Evolutionary conservation across 2,888 invertebrate species (phyloP).

Genomic region (Cetonia aurata): DNA sequence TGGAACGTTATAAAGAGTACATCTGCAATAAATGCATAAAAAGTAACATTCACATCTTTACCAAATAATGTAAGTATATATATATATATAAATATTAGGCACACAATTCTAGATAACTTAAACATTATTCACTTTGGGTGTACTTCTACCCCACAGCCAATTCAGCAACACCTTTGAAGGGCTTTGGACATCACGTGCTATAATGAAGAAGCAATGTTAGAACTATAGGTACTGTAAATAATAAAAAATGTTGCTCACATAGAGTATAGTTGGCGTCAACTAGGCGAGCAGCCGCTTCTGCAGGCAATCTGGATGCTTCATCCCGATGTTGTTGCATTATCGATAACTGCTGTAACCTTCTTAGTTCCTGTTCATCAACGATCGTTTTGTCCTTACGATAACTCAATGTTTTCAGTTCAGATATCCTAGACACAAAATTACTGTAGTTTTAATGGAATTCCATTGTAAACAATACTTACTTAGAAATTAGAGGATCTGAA

Average conservation of each 20-base stretch:
- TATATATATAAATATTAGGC: conserved; percentile 32
- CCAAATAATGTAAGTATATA: too few species aligned
- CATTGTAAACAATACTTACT: conserved; percentile 12
- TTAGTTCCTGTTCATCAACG: conserved; percentile 81
- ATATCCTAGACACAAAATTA: conserved; percentile 69
- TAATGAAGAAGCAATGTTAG: conserved; percentile 59
- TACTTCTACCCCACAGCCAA: conserved; percentile 85
- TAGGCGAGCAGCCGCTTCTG: conserved; percentile 79
- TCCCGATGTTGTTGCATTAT: conserved; percentile 78
- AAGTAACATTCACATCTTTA: not conserved
- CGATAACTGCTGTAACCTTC: conserved; percentile 80
- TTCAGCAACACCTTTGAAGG: conserved; percentile 83
- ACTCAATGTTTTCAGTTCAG: conserved; percentile 80
- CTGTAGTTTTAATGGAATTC: not conserved
- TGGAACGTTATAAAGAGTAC: conserved; percentile 13
- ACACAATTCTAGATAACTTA: conserved; percentile 49
- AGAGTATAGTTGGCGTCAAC: conserved; percentile 79
- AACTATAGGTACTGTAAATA: conserved; percentile 5
- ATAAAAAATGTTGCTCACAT: conserved; percentile 79
- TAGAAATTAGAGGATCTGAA: conserved; percentile 21
- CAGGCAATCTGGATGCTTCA: conserved; percentile 76
- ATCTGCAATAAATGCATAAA: conserved; percentile 16
- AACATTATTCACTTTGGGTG: conserved; percentile 71
- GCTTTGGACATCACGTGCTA: conserved; percentile 84
- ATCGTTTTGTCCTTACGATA: conserved; percentile 82